Base-by-base conservation (phyloP, 2,113 vertebrate genomes). In the Halichoeres trimaculatus region DNA sequence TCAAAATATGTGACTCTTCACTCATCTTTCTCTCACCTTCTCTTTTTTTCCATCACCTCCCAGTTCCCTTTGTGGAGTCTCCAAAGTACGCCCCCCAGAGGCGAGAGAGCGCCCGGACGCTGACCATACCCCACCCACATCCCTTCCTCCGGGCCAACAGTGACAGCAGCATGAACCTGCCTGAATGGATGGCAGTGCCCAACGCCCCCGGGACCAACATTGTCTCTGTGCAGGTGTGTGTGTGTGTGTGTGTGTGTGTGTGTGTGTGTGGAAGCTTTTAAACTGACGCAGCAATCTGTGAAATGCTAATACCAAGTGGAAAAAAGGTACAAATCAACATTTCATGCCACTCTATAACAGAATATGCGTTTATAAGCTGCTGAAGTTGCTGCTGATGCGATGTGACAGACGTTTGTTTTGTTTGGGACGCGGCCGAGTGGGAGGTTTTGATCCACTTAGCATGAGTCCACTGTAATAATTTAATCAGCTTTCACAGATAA, bases 61-160 rank as follows among this genome's bases (percentile, higher is more conserved):
- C 62, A 98, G 96, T 97, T 64, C 96, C 95, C 36, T 98, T 98
- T 67, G 92, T 97, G 91, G 96, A 98, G 88, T 96, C 95, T 54
- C 96, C 96, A 8, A 95, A 96, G 85, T 97, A 95, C 0, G 96
- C 94, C 11, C 94, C 94, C 67, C 95, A 96, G 87, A 93, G 95
- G 67, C 92, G 94, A 30, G 96, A 96, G 53, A 94, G 94, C 19
- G 40, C 88, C 22, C 93, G 93, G 0, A 91, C 91, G 0, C 92
- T 97, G 80, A 85, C 94, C 0, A 85, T 95, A 30, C 94, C 94
- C 60, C 90, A 94, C 60, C 96, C 96, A 43, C 96, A 96, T 0
- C 93, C 94, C 11, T 95, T 98, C 81, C 93, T 97, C 5, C 92
- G 96, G 0, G 96, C 96, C 87, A 98, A 97, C 94, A 98, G 96